Evolutionary conservation across 2,113 vertebrate genomes (phyloP).

Genomic region (Aramus guarauna): DNA sequence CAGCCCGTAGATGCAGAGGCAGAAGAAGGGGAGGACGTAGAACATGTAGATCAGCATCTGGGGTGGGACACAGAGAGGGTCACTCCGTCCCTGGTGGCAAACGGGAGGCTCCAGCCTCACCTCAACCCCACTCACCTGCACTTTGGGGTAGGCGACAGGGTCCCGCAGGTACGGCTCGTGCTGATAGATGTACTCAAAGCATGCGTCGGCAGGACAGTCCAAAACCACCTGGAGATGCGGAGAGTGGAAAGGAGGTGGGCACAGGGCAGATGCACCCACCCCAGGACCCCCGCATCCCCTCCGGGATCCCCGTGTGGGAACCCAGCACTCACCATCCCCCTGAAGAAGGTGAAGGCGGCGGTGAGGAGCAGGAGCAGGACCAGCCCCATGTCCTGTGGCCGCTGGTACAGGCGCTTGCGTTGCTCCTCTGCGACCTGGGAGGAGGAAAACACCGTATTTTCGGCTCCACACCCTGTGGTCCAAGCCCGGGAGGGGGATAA

Average conservation of each 20-base stretch:
- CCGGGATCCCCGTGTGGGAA: accelerated
- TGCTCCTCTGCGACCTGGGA: constrained; percentile 80
- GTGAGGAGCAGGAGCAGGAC: constrained; percentile 73
- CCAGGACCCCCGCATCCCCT: accelerated
- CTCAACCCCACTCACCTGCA: constrained; percentile 75
- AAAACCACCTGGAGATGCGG: constrained; percentile 77
- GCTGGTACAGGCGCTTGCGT: constrained; percentile 73
- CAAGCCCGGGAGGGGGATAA: background rate
- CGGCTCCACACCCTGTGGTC: accelerated
- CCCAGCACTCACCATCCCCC: constrained; percentile 79
- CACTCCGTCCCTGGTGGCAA: accelerated
- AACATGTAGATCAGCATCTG: constrained; percentile 89
- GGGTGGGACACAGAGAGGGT: background rate
- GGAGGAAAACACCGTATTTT: accelerated
- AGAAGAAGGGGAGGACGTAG: constrained; percentile 82
- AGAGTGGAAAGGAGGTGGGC: background rate
- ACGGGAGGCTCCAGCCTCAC: background rate
- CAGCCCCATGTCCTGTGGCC: constrained; percentile 78
- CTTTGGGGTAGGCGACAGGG: constrained; percentile 86
- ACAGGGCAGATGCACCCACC: accelerated
- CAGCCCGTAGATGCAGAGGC: constrained; percentile 80
- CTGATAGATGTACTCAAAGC: constrained; percentile 81
- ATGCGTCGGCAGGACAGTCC: constrained; percentile 83
- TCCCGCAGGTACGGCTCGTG: constrained; percentile 90
- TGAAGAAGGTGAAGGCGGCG: constrained; percentile 81